Base-by-base conservation (phyloP, 2,797 vertebrate species). In the Pipistrellus pipistrellus region DNA sequence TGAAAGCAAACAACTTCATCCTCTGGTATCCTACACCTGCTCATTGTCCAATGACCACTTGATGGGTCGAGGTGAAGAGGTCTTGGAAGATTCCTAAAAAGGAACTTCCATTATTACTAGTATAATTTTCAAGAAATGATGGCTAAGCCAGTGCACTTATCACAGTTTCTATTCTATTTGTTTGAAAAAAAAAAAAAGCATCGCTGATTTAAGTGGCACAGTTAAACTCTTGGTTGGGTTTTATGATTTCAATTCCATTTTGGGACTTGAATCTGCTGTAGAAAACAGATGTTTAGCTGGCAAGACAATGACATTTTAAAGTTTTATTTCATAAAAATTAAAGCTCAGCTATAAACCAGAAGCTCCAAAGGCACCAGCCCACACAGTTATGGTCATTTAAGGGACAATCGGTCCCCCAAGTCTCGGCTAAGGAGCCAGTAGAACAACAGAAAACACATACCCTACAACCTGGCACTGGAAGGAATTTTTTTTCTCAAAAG, bases 321-420 rank as follows among this genome's bases (percentile, higher is more conserved):
- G 30, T 93, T 96, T 46, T 55, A 59, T 90, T 95, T 73, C 88
- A 81, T 80, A 94, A 93, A 96, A 95, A 87, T 78, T 35, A 94
- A 95, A 92, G 69, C 66, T 85, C 7, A 89, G 69, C 84, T 77
- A 84, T 85, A 94, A 96, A 89, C 20, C 77, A 96, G 90, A 93
- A 91, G 38, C 73, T 88, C 81, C 69, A 38, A 81, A 87, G 82
- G 72, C 96, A 87, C 10, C 48, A 82, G 75, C 48, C 83, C 94
- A 89, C 57, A 87, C 35, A 81, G 57, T 51, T n/a, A 44, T 0
- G 57, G 81, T 64, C 66, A 88, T 71, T 88, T 72, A 48, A 48
- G 12, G 46, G 71, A 13, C 27, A 18, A 86, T 35, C 10, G 38
- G 51, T 76, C 59, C n/a, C 59, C 62, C 71, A 27, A 7, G 51